Percentiles rank a stretch among this genome's conserved stretches.
These are phyloP conservation scores for Phyllotis vaccarum DNA, from an alignment of 2,797 vertebrate genomes.

Conservation along the genomic window DNA sequence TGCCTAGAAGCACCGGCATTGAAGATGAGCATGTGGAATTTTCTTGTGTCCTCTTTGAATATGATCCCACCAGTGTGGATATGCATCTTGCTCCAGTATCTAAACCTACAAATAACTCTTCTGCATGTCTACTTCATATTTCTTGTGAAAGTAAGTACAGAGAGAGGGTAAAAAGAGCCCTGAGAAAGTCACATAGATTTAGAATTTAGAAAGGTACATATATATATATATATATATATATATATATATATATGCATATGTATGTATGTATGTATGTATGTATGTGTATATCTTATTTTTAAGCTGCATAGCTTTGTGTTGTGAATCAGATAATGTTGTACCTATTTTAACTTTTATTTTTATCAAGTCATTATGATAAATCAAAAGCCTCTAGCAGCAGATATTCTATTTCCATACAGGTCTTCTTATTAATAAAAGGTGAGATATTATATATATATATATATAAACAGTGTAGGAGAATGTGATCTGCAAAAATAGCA, in stretches of 20 bases:
- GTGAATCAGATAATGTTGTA: constrained; percentile 77
- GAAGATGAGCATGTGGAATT: no score
- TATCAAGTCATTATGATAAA: constrained; percentile 74
- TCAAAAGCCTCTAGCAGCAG: constrained; percentile 69
- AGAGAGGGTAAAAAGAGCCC: background rate
- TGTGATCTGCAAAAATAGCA: background rate
- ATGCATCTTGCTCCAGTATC: background rate
- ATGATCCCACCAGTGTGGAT: background rate
- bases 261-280: no score
- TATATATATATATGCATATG: no score
- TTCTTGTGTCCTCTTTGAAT: background rate
- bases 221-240: no score
- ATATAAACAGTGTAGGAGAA: background rate
- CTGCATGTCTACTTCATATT: background rate
- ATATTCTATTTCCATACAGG: constrained; percentile 78
- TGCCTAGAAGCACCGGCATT: background rate
- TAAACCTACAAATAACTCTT: background rate
- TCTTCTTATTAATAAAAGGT: constrained; percentile 74
- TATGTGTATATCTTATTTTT: constrained; percentile 79
- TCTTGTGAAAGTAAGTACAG: background rate
- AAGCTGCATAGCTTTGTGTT: constrained; percentile 55
- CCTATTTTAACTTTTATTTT: constrained; percentile 77
- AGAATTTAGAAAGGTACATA: no score
- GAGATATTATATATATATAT: background rate
- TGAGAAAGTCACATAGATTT: background rate